These are phyloP conservation scores for Lamellibrachia satsuma DNA, from an alignment of 2,888 invertebrate species.

Conservation along the genomic window DNA sequence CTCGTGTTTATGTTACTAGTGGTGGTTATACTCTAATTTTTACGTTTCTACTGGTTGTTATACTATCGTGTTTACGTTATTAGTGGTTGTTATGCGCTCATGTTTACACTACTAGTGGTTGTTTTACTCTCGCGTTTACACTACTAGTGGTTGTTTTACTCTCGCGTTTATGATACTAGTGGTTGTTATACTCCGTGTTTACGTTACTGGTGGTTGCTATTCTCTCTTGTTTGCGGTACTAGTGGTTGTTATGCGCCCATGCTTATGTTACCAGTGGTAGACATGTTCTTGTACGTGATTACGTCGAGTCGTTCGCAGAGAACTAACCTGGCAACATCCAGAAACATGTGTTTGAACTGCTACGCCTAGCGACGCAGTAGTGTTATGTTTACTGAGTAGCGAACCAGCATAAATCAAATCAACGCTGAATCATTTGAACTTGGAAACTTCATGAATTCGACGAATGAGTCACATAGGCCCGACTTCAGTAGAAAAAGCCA, in stretches of 20 bases:
- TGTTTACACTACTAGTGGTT: too few relatives aligned
- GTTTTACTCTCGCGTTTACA: too few relatives aligned
- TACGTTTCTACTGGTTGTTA: too few relatives aligned
- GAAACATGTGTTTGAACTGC: neutral
- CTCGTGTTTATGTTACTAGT: neutral
- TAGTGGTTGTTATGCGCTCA: too few relatives aligned
- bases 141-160: neutral
- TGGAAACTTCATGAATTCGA: neutral
- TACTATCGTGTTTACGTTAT: too few relatives aligned
- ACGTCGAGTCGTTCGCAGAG: neutral
- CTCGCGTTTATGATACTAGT: neutral
- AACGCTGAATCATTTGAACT: conserved; percentile 4
- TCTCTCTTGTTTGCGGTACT: neutral
- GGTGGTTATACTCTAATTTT: too few relatives aligned
- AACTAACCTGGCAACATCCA: neutral
- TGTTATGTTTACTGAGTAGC: neutral
- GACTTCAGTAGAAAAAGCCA: neutral
- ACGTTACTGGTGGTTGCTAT: neutral
- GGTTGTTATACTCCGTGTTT: neutral
- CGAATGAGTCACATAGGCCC: neutral
- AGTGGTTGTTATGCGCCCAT: neutral
- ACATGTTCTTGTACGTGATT: neutral
- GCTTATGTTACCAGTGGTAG: neutral
- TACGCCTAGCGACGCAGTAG: neutral
- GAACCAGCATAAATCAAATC: neutral